Conservation (phyloP, 2,888 invertebrate species). For the Hypomecis punctinalis region DNA sequence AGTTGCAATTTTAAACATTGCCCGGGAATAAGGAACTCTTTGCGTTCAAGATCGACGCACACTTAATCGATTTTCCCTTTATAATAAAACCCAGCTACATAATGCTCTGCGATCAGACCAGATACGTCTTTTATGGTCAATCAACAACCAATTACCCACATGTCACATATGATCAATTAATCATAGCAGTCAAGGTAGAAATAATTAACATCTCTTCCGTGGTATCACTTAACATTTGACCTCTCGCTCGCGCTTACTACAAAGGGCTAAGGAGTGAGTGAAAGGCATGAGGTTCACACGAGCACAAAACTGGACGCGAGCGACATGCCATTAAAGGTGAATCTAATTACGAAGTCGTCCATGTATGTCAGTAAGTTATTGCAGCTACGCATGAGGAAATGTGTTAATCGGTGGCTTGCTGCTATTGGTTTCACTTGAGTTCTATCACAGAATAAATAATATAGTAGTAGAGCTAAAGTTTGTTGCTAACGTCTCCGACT, state of each 20-base stretch:
- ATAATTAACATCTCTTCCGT: slow-evolving; percentile 58
- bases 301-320: slow-evolving; percentile 53
- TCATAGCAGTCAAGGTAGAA: slow-evolving; percentile 58
- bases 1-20: too few relatives aligned
- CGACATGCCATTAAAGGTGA: slow-evolving; percentile 58
- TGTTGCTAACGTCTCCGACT: too few relatives aligned
- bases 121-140: slow-evolving; percentile 36
- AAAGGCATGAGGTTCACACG: slow-evolving; percentile 49
- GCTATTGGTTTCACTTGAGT: slow-evolving; percentile 37
- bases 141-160: slow-evolving; percentile 42
- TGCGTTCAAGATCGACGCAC: too few relatives aligned
- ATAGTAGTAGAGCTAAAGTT: not conserved
- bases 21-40: too few relatives aligned
- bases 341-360: slow-evolving; percentile 56
- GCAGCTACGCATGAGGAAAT: slow-evolving; percentile 57
- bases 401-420: slow-evolving; percentile 41
- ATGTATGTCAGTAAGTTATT: slow-evolving; percentile 51
- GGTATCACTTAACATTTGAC: slow-evolving; percentile 44
- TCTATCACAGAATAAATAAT: slow-evolving; percentile 22
- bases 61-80: not conserved
- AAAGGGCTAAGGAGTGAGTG: slow-evolving; percentile 40
- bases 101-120: not conserved
- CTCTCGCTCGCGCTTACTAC: slow-evolving; percentile 46
- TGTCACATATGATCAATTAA: slow-evolving; percentile 52
- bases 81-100: not conserved